Percentiles rank a stretch among this genome's conserved stretches.
phyloP scores from a whole-genome alignment of 2,888 invertebrate genomes.

The Hesperia comma region DNA sequence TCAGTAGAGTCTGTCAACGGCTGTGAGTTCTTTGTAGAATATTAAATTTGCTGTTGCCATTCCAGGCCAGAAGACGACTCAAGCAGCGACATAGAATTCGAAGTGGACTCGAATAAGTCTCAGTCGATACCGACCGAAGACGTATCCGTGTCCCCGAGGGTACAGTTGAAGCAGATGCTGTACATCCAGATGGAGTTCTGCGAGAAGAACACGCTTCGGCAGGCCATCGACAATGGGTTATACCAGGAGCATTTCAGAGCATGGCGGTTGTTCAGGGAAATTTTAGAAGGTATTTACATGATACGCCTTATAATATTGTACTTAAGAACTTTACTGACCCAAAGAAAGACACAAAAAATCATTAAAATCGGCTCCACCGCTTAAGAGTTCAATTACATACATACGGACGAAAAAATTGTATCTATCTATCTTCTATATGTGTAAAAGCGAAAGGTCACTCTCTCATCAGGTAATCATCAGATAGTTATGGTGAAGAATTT shows the following conservation, averaged over 20 bases:
- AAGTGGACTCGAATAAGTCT: constrained; percentile 68
- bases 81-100: constrained; percentile 86
- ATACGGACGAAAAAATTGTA: no score
- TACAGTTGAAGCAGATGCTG: constrained; percentile 85
- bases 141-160: constrained; percentile 54
- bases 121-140: constrained; percentile 64
- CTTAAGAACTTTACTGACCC: no score
- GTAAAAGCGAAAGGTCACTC: no score
- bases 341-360: no score
- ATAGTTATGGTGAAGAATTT: no score
- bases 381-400: no score
- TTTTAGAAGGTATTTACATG: constrained; percentile 86
- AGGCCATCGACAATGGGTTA: constrained; percentile 93
- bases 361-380: no score
- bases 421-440: no score
- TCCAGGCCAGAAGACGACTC: constrained; percentile 80
- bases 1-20: no score
- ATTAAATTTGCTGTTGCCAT: not conserved
- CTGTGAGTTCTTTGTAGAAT: no score
- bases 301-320: no score
- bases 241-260: constrained; percentile 90
- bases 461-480: no score
- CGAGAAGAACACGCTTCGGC: constrained; percentile 94
- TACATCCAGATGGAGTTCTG: constrained; percentile 99
- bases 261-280: constrained; percentile 97